Evolutionary conservation across 2,888 invertebrate genomes (phyloP), one percentile per base, ranked within the genome.

Genomic region (Bugulina stolonifera): DNA sequence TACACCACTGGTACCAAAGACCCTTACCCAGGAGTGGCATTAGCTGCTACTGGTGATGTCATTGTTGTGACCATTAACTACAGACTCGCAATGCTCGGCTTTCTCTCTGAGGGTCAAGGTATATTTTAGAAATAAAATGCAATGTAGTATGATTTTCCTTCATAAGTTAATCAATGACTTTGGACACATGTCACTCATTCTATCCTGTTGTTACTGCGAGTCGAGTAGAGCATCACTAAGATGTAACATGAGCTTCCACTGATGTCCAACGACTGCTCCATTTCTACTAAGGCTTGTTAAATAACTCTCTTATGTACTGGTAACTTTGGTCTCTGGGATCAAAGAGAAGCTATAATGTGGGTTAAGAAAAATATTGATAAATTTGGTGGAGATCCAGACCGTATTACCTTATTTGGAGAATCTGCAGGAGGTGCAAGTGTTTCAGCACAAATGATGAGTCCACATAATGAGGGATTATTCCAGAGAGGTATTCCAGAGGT

Each of bases 301-400:
- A n/a, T n/a, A n/a, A n/a, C n/a, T 43, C 5, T 64, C 32, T 25
- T 34, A 64, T 27, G 64, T 14, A 64, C 29, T 32, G 64, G 64
- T 29, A 64, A 64, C 64, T 64, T 64, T 64, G 64, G 64, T 32
- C 32, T 64, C 29, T 64, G 64, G 64, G 64, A 64, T 32, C 64
- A 64, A 32, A 64, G 64, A 34, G 64, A 2, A 14, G 64, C 64
- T 32, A 22, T 64, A 32, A 27, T 64, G 32, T 64, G 64, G 64
- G 34, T 64, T 14, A 27, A 64, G n/a, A n/a, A 64, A 22, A 64
- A 64, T 64, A 64, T 64, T 34, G 32, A 25, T 10, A 64, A 34
- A n/a, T 64, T 64, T 64, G 64, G 64, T 18, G 64, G 64, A 32
- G 64, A 64, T 34, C 64, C 64, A 64, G 64, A 64, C 10, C 64